phyloP scores from a whole-genome alignment of 2,113 vertebrate species.

The Corythornis cristatus region DNA sequence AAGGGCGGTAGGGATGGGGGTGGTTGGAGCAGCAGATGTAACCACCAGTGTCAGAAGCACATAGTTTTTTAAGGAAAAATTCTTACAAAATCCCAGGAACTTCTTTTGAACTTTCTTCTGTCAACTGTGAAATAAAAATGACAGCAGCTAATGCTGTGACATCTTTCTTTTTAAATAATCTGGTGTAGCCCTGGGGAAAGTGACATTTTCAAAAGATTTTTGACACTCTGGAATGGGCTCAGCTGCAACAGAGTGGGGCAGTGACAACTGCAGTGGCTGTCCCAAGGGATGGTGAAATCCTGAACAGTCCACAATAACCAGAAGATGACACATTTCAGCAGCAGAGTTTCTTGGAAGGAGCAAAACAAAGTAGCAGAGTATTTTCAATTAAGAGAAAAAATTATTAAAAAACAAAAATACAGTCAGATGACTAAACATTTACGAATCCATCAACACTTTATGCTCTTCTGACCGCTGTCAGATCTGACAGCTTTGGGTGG shows the following conservation, averaged over 20 bases:
- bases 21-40: background rate
- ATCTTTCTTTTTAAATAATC: background rate
- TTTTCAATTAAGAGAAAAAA: background rate
- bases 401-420: background rate
- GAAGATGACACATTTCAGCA: background rate
- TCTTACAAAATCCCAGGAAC: background rate
- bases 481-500: background rate
- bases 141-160: background rate
- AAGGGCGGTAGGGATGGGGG: accelerated
- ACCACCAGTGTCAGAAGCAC: background rate
- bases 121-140: background rate
- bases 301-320: background rate
- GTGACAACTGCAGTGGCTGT: background rate
- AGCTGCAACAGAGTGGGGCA: background rate
- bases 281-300: background rate
- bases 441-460: background rate
- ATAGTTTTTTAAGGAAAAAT: background rate
- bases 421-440: background rate
- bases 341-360: background rate
- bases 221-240: background rate
- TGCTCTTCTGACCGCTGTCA: accelerated
- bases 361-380: background rate
- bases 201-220: background rate
- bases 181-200: background rate
- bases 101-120: background rate